Evolutionary conservation across 2,113 vertebrate species (phyloP), one percentile per base, ranked within the genome.

Genomic region (Macquaria australasica): DNA sequence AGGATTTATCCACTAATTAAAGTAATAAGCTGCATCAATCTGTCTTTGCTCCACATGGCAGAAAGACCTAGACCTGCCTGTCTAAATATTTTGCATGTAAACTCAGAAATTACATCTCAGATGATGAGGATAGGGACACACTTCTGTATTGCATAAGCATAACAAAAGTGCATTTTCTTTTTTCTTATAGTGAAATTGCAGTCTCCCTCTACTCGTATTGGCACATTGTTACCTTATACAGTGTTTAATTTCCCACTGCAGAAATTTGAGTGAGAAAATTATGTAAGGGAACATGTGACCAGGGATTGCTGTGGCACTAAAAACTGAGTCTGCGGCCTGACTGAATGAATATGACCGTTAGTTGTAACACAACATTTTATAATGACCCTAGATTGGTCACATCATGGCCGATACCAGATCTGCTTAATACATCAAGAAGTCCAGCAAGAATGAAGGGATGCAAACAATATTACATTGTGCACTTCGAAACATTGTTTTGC

Each of bases 81-180:
- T 84, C 20, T 81, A 67, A 68, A 81, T 76, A 76, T 53, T 83
- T 43, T n/a, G 23, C 20, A 34, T 58, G 25, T 60, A 39, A 75
- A 67, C 48, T 64, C 53, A 14, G 58, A 68, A 73, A 77, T 64
- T 71, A 51, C 28, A 72, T 41, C 20, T 75, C 45, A 23, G 14
- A 10, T 78, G 48, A 86, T 69, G 62, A 78, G 28, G 34, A 70
- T 3, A 55, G 3, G 51, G 67, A 37, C 16, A 10, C 15, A 69
- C 9, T 18, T 53, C 16, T 67, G n/a, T 31, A n/a, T 21, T 66
- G 37, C 9, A 66, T 34, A 31, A 31, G 10, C 20, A 43, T 51
- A 60, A 64, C 9, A 18, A 4, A 31, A 72, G 15, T 50, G 0
- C 1, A 41, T 41, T 39, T 39, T 39, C 39, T 39, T 20, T 39